phyloP scores from a whole-genome alignment of 2,888 invertebrate species.

The Xanthorhoe designata region DNA sequence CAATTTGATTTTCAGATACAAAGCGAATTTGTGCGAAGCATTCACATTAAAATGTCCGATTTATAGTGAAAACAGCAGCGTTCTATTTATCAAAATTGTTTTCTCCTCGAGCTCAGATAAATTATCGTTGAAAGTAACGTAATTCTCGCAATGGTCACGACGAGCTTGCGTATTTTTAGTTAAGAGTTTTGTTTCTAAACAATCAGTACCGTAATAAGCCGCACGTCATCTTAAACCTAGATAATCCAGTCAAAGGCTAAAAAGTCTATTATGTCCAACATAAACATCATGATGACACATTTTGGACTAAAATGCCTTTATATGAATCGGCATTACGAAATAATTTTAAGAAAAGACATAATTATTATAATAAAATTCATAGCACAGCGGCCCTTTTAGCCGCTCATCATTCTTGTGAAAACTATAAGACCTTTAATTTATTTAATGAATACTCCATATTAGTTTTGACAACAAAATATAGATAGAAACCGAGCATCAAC shows the following conservation, averaged over 20 bases:
- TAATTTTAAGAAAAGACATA: no score
- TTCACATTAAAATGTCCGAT: conserved; percentile 38
- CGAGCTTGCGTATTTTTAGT: conserved; percentile 32
- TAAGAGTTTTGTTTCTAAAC: background rate
- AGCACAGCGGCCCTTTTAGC: no score
- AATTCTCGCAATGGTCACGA: conserved; percentile 37
- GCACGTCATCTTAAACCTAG: background rate
- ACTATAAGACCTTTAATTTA: no score
- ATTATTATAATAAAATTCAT: no score
- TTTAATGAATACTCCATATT: no score
- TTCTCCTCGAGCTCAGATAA: conserved; percentile 36
- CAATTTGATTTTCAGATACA: conserved; percentile 35
- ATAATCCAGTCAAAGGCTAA: background rate
- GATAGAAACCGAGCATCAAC: no score
- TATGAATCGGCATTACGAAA: no score
- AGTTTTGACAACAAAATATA: no score
- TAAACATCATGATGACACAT: no score
- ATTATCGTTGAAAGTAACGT: conserved; percentile 37
- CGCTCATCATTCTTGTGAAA: no score
- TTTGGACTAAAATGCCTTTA: no score
- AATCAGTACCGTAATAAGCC: background rate
- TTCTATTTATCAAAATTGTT: conserved; percentile 43
- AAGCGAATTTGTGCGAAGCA: conserved; percentile 39
- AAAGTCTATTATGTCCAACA: no score
- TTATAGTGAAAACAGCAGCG: conserved; percentile 40